Conservation (phyloP, 2,113 vertebrate genomes). For the Mystacornis crossleyi region DNA sequence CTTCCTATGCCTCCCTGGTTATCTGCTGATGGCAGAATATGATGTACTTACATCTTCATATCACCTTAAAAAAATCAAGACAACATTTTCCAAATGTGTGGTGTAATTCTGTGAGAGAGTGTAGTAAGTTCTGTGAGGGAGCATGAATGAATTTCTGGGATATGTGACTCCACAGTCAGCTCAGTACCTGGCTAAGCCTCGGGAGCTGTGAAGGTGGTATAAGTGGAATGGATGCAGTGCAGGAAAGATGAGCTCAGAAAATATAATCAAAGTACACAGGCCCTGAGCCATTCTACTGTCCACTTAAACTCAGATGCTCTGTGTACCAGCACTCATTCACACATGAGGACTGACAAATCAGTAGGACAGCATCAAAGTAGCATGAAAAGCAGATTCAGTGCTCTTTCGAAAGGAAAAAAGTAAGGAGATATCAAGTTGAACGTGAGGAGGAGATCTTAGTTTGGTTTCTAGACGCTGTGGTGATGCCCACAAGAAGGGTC, state of each 20-base stretch:
- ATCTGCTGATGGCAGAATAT: background rate
- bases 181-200: background rate
- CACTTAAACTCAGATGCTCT: background rate
- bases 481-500: background rate
- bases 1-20: background rate
- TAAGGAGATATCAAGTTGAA: background rate
- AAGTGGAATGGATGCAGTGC: background rate
- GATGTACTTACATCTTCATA: background rate
- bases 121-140: background rate
- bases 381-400: background rate
- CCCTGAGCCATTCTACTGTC: background rate
- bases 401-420: background rate
- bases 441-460: background rate
- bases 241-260: background rate
- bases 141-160: background rate
- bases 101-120: background rate
- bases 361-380: background rate
- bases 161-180: fast-evolving
- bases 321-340: background rate
- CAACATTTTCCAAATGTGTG: background rate
- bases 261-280: background rate
- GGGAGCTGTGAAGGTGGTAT: background rate
- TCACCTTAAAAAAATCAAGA: background rate
- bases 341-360: background rate
- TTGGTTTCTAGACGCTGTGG: background rate